These are phyloP conservation scores for Mesocricetus auratus DNA, from an alignment of 2,113 vertebrate genomes.

Conservation along the genomic window DNA sequence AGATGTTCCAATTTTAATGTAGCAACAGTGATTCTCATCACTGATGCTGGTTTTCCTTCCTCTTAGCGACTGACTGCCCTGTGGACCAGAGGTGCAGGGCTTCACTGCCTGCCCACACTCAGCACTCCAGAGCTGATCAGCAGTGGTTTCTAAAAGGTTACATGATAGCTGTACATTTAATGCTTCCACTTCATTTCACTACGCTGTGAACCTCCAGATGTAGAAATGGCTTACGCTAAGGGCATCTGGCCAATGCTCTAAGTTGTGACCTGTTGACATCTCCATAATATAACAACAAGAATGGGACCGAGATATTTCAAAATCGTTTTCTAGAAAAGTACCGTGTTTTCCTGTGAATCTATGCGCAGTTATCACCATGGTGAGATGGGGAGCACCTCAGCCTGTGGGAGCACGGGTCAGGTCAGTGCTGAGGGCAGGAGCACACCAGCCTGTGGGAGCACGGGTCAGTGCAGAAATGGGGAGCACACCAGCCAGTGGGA, in stretches of 20 bases:
- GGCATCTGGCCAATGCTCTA: background rate
- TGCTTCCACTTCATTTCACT: background rate
- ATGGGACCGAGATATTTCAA: slow-evolving; percentile 24
- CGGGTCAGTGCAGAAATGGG: background rate
- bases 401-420: background rate
- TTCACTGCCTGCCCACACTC: background rate
- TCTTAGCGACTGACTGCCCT: background rate
- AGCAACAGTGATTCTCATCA: background rate
- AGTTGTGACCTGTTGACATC: background rate
- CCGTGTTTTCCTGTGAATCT: background rate
- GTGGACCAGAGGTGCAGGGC: background rate
- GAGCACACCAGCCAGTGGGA: background rate
- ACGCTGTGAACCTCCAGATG: background rate
- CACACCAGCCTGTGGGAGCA: background rate
- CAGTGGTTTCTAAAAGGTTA: background rate
- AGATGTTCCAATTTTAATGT: background rate
- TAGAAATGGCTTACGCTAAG: slow-evolving; percentile 21
- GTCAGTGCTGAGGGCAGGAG: no score
- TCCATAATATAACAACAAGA: background rate
- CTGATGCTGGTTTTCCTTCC: background rate
- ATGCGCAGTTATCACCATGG: background rate
- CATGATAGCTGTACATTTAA: background rate
- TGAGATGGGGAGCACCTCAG: background rate
- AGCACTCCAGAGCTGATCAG: background rate
- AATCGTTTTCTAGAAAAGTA: slow-evolving; percentile 17